These are phyloP conservation scores for Cliona cf. orientalis DNA, from an alignment of 37 sponge, comb jelly and placozoan genomes.

Conservation along the genomic window DNA sequence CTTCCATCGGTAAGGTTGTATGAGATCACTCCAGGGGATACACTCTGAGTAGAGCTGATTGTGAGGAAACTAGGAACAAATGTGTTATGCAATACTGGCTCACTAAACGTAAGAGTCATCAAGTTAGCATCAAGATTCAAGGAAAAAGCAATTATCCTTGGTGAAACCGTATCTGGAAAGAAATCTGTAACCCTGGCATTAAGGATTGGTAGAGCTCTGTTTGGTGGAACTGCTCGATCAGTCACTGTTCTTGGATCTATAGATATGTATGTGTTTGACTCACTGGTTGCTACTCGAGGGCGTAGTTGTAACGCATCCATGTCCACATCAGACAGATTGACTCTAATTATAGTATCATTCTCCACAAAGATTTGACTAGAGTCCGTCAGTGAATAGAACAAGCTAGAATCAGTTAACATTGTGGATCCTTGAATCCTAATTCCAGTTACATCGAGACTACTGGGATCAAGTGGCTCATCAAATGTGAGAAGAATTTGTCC, in stretches of 20 bases:
- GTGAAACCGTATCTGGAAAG: constrained; percentile 64
- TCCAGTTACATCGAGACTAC: constrained; percentile 66
- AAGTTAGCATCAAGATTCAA: constrained; percentile 62
- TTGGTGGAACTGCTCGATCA: constrained; percentile 62
- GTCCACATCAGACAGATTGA: constrained; percentile 58
- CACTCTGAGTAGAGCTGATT: constrained; percentile 11
- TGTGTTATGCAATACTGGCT: constrained; percentile 62
- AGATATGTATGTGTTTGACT: constrained; percentile 60
- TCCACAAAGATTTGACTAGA: constrained; percentile 10
- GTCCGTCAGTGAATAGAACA: constrained; percentile 34
- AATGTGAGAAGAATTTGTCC: constrained; percentile 66
- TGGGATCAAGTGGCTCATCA: constrained; percentile 77
- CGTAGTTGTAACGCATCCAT: constrained; percentile 69
- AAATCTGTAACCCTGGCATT: constrained; percentile 13
- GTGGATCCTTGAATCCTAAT: constrained; percentile 55
- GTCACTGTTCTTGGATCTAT: constrained; percentile 23
- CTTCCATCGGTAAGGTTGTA: constrained; percentile 51
- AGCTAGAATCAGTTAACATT: constrained; percentile 10
- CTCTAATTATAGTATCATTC: constrained; percentile 25
- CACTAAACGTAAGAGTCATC: constrained; percentile 72
- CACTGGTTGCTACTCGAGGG: constrained; percentile 46
- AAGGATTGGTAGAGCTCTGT: constrained; percentile 43
- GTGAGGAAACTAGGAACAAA: constrained; percentile 45
- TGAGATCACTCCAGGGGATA: background rate
- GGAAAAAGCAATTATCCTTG: constrained; percentile 50